Evolutionary conservation across 2,888 invertebrate genomes (phyloP), one percentile per base, ranked within the genome.

Genomic region (Hydroisotoma schaefferi): DNA sequence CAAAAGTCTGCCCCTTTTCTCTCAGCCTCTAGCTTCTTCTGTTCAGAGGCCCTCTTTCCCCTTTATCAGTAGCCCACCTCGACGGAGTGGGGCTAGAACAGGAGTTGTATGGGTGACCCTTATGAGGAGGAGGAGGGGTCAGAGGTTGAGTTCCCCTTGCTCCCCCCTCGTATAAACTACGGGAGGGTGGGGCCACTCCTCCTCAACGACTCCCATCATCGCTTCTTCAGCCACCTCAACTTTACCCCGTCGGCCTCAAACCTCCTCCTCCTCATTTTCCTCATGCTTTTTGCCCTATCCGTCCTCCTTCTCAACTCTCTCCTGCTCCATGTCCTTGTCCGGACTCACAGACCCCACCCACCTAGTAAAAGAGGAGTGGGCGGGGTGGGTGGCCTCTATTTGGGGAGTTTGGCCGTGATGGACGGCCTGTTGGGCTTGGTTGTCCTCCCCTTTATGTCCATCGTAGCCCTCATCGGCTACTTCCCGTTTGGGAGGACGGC

Each of bases 391-490:
- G 69, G 70, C 33, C 49, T 64, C 48, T 61, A 61, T 57, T 57
- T 64, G 52, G 57, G 61, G 18, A 68, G 67, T 53, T 57, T 71
- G 29, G 62, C 64, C 3, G 37, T 71, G 3, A 55, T 57, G 1
- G 71, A 71, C 44, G 56, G 67, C 27, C 58, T 70, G 1, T 44
- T 69, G 22, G 71, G 69, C 12, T 53, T 71, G 44, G 40, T 67
- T 28, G 68, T 71, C 29, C 62, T 71, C 25, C 71, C 71, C 2
- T 65, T 69, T n/a, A 71, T 71, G 71, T 65, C 62, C 23, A 48
- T 66, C 3, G 68, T 69, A 1, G 61, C 66, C 10, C 51, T 70
- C 12, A 37, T 68, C 8, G 68, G 69, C 1, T 69, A 70, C 27
- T 71, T 71, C 40, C 71, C 71, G 1, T 59, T 71, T 6, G 55